Conservation (phyloP, 1,140 invertebrate genomes). For the Eumaeus atala region DNA sequence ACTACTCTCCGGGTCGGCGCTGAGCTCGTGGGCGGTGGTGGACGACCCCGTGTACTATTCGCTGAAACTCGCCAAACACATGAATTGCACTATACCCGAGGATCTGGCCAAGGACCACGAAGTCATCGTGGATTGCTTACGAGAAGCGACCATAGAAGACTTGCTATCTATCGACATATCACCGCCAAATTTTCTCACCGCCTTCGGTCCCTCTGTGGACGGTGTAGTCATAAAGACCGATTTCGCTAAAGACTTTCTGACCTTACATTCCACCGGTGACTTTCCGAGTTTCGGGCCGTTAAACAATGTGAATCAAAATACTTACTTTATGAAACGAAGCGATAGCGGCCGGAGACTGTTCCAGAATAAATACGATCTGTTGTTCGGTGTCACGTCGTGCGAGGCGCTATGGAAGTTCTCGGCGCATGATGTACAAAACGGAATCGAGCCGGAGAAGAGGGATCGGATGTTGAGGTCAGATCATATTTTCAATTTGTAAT, state of each 20-base stretch:
- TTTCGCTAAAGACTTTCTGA: constrained; percentile 84
- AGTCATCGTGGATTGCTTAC: constrained; percentile 85
- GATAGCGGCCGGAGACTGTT: constrained; percentile 38
- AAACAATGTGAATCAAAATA: constrained; percentile 52
- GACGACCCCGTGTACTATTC: constrained; percentile 92
- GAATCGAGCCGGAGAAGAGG: constrained; percentile 92
- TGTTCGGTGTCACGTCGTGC: constrained; percentile 89
- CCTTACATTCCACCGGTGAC: constrained; percentile 79
- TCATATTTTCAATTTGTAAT: too few relatives aligned
- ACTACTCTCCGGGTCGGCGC: constrained; percentile 92
- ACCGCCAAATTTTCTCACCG: constrained; percentile 87
- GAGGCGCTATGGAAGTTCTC: constrained; percentile 90
- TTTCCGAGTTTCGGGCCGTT: constrained; percentile 77
- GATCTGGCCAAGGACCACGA: constrained; percentile 86
- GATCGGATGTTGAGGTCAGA: constrained; percentile 86
- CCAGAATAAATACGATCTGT: constrained; percentile 82
- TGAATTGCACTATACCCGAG: constrained; percentile 90
- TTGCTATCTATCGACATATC: constrained; percentile 86
- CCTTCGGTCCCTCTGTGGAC: constrained; percentile 90
- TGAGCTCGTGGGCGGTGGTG: constrained; percentile 94
- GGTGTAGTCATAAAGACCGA: constrained; percentile 89
- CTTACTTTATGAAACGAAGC: constrained; percentile 52
- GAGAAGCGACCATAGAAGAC: constrained; percentile 84
- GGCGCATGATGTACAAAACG: constrained; percentile 87
- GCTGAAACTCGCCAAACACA: constrained; percentile 78